phyloP scores from a whole-genome alignment of 2,797 vertebrate species.

The Trichosurus vulpecula region DNA sequence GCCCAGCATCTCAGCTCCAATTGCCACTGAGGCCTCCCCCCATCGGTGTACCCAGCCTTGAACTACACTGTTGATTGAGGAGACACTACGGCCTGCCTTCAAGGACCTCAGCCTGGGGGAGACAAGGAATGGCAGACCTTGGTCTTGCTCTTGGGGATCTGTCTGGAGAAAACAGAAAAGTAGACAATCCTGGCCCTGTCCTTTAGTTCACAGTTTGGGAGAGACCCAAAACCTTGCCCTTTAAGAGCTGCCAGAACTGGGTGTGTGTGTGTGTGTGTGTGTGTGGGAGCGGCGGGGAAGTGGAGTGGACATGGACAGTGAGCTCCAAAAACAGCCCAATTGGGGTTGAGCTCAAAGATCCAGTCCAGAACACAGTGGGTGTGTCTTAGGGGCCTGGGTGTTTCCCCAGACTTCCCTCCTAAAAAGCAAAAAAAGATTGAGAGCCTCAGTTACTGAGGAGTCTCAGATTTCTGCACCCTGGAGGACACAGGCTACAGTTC shows the following conservation, averaged over 20 bases:
- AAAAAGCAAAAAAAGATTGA: background rate
- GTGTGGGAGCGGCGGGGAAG: fast-evolving
- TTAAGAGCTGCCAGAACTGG: background rate
- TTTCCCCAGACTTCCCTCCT: background rate
- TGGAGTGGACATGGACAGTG: background rate
- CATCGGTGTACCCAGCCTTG: background rate
- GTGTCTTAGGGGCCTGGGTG: background rate
- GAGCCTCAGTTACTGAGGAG: background rate
- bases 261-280: too few species aligned
- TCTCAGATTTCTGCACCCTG: background rate
- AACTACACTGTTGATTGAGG: background rate
- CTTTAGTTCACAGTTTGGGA: background rate
- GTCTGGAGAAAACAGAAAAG: background rate
- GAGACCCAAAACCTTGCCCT: background rate
- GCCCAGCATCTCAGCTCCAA: background rate
- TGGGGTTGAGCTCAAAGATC: background rate
- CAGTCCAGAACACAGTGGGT: background rate
- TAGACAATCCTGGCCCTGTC: background rate
- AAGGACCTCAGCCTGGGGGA: background rate
- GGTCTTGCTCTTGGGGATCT: background rate
- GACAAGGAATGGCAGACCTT: background rate
- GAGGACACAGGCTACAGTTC: background rate
- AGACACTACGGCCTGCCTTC: background rate
- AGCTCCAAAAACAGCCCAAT: background rate
- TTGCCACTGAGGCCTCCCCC: background rate